phyloP scores from a whole-genome alignment of 2,113 vertebrate species.

The Lagopus muta region DNA sequence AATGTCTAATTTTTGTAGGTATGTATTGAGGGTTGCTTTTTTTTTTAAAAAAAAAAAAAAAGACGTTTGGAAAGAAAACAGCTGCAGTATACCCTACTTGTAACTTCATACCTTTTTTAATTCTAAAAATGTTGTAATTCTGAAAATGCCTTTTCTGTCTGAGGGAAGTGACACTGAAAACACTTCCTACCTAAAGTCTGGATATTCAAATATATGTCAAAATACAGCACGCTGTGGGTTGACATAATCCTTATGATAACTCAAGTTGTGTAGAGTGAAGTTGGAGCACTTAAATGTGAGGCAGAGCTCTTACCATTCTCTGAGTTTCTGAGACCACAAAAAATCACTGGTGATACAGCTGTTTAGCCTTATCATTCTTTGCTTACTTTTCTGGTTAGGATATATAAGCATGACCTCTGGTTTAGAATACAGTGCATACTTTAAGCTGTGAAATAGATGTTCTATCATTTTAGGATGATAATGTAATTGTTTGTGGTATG shows the following conservation, averaged over 20 bases:
- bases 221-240: background rate
- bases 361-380: background rate
- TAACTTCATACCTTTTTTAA: background rate
- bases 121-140: background rate
- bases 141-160: background rate
- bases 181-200: background rate
- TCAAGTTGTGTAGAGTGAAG: background rate
- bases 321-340: background rate
- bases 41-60: too few species aligned
- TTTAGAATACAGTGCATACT: background rate
- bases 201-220: background rate
- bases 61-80: background rate
- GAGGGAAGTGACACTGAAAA: background rate
- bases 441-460: background rate
- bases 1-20: background rate
- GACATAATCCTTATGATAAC: background rate
- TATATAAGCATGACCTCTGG: background rate
- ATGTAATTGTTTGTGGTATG: background rate
- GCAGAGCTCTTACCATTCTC: background rate
- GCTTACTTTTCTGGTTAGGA: background rate
- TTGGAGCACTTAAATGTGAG: background rate
- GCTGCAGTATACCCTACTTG: background rate
- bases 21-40: fast-evolving
- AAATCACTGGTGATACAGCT: background rate
- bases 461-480: background rate